Conservation (phyloP, 2,797 vertebrate species). For the Micropoecilia bifurca region DNA sequence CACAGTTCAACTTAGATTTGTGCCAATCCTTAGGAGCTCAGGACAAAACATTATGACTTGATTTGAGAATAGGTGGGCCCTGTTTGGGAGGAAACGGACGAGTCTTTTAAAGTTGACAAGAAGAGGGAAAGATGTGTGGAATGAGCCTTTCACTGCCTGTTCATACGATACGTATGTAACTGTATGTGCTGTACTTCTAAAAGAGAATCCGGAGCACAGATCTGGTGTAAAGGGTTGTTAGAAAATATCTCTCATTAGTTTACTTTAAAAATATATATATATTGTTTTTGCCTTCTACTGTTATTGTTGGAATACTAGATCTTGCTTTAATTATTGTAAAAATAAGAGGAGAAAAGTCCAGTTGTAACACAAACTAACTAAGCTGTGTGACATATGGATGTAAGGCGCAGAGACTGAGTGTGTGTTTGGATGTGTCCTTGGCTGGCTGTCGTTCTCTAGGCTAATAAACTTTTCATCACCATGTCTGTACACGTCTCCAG, state of each 20-base stretch:
- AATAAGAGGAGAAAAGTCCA: slow-evolving; percentile 47
- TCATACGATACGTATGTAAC: slow-evolving; percentile 55
- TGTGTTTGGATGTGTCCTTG: slow-evolving; percentile 35
- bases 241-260: slow-evolving; percentile 52
- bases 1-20: slow-evolving; percentile 10
- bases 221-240: slow-evolving; percentile 59
- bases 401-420: slow-evolving; percentile 19
- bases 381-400: slow-evolving; percentile 55
- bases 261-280: not conserved
- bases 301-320: slow-evolving; percentile 67
- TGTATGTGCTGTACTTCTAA: slow-evolving; percentile 67
- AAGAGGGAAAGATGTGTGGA: slow-evolving; percentile 38
- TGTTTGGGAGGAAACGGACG: slow-evolving; percentile 27
- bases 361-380: slow-evolving; percentile 54
- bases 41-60: slow-evolving; percentile 28
- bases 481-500: slow-evolving; percentile 47
- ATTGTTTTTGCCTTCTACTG: slow-evolving; percentile 45
- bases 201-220: slow-evolving; percentile 57
- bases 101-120: slow-evolving; percentile 22
- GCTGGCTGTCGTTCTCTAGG: slow-evolving; percentile 54
- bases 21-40: slow-evolving; percentile 27
- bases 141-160: slow-evolving; percentile 83
- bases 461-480: slow-evolving; percentile 55
- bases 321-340: slow-evolving; percentile 68
- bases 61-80: slow-evolving; percentile 24